Conservation (phyloP, 2,888 invertebrate species). For the Oscheius onirici region DNA sequence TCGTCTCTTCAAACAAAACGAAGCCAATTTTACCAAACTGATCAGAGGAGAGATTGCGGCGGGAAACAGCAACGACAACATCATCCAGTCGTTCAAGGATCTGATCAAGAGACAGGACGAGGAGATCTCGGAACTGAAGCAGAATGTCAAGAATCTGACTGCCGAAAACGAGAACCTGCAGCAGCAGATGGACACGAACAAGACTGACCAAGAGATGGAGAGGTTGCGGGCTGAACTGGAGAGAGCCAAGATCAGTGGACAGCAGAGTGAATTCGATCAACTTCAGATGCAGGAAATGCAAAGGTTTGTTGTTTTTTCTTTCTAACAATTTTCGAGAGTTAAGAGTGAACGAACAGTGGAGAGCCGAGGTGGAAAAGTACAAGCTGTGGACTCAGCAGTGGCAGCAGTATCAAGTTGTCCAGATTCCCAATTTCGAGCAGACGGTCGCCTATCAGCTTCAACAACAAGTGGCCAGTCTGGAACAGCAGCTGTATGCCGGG, state of each 20-base stretch:
- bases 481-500: conserved; percentile 66
- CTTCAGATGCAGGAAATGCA: conserved; percentile 32
- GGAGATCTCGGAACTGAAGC: conserved; percentile 65
- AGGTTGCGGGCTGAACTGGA: conserved; percentile 27
- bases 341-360: conserved; percentile 63
- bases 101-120: conserved; percentile 86
- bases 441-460: conserved; percentile 59
- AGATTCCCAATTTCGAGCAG: conserved; percentile 60
- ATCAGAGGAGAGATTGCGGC: conserved; percentile 71
- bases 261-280: conserved; percentile 6
- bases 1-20: conserved; percentile 80
- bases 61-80: conserved; percentile 72
- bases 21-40: conserved; percentile 53
- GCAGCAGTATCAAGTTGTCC: conserved; percentile 67
- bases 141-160: conserved; percentile 52
- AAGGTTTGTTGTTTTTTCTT: background rate
- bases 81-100: conserved; percentile 75
- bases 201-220: conserved; percentile 25
- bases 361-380: conserved; percentile 63
- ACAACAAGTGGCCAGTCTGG: conserved; percentile 59
- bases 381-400: conserved; percentile 68
- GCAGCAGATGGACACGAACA: conserved; percentile 20
- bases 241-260: conserved; percentile 1
- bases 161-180: conserved; percentile 48
- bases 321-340: background rate